Evolutionary conservation across 2,888 invertebrate species (phyloP), one percentile per base, ranked within the genome.

Genomic region (Rhingia campestris): DNA sequence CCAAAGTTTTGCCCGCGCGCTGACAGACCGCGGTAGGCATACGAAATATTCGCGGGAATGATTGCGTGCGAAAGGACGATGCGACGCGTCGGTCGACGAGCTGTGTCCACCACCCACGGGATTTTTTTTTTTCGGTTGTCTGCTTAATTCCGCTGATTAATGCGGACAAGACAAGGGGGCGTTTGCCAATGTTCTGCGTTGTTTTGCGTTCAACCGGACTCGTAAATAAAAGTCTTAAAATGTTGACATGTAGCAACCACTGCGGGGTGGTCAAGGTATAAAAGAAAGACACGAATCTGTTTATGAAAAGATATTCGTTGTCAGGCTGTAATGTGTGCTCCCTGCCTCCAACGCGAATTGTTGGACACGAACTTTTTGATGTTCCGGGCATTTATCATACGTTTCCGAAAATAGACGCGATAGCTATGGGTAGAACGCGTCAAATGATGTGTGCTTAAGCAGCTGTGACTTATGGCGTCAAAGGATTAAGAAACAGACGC

Each of bases 131-230:
- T 58, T 32, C 39, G 10, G 6, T 22, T 47, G 7, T 51, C 45
- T 47, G n/a, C 54, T 70, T 54, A 58, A 56, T 58, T 58, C 47
- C 51, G 0, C 61, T 67, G 74, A 80, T 80, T 74, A 53, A 74
- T 80, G 74, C n/a, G 49, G 56, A 69, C 63, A 80, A 33, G 66
- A 64, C 58, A 66, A 51, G 51, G 47, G 56, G 14, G 33, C 58
- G 41, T 59, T 45, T 49, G 66, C 74, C 56, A 64, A 70, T 63
- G 58, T 69, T 63, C 4, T 3, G 61, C 53, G 73, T 54, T 76
- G 61, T 77, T 70, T 82, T 82, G 82, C 79, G 79, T 82, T 79
- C 79, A 79, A 82, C 82, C 82, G 69, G 30, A 77, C 67, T 61
- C 81, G 63, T 82, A 66, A 82, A 76, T 76, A 72, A 81, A 32